Evolutionary conservation across 1,140 invertebrate genomes (phyloP).

Genomic region (Aphis gossypii): DNA sequence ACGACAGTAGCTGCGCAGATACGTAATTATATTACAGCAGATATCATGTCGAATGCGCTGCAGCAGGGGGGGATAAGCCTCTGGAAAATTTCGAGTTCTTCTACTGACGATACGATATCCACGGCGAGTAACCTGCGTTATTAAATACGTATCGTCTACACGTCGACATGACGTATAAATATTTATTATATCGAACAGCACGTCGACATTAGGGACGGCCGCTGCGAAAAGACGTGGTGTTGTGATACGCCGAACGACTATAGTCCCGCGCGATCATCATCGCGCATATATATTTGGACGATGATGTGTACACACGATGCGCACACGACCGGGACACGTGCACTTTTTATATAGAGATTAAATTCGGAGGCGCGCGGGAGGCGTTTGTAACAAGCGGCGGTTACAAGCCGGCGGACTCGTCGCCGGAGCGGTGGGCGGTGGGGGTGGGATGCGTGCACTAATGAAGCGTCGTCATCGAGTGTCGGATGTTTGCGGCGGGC

Average conservation of each 20-base stretch:
- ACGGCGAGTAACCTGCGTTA: too few relatives aligned
- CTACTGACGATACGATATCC: too few relatives aligned
- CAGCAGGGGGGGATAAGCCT: too few relatives aligned
- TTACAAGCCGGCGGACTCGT: neutral
- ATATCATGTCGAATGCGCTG: too few relatives aligned
- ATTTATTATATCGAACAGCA: too few relatives aligned
- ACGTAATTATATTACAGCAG: too few relatives aligned
- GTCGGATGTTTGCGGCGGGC: slow-evolving; percentile 50
- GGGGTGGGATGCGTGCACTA: slow-evolving; percentile 32
- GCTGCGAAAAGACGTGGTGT: neutral
- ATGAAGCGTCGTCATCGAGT: slow-evolving; percentile 58
- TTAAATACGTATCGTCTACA: too few relatives aligned
- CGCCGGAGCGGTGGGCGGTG: neutral
- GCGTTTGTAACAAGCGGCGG: slow-evolving; percentile 32
- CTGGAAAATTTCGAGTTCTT: too few relatives aligned
- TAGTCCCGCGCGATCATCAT: neutral
- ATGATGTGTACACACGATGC: neutral
- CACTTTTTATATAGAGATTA: slow-evolving; percentile 52
- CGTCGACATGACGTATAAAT: too few relatives aligned
- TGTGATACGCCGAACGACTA: neutral
- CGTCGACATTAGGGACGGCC: neutral
- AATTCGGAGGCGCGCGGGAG: neutral
- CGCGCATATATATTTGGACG: neutral
- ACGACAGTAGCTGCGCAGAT: too few relatives aligned
- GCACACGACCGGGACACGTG: slow-evolving; percentile 45